A percentile compares a stretch with the other conserved stretches of the same genome.
Evolutionary conservation across 2,113 vertebrate genomes (phyloP).

Genomic region (Buteo buteo): DNA sequence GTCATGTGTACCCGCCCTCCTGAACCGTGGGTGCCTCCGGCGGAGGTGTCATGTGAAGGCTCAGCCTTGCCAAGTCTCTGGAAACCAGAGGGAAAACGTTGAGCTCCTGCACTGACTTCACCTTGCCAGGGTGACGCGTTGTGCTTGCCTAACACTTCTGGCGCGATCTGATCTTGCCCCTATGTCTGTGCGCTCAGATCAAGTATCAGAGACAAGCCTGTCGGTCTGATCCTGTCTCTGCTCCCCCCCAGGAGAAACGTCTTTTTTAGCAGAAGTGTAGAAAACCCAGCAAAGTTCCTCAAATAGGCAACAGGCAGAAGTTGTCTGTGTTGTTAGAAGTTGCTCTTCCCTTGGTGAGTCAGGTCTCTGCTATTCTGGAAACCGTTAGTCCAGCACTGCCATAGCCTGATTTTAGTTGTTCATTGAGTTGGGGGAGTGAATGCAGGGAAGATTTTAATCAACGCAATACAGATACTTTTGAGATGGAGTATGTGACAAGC

Average conservation of each 20-base stretch:
- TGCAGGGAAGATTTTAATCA: not conserved
- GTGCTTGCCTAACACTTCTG: not conserved
- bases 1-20: conserved; percentile 33
- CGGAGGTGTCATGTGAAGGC: not conserved
- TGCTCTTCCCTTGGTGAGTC: not conserved
- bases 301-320: not conserved
- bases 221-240: not conserved
- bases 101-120: not conserved
- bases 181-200: not conserved
- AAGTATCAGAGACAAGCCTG: accelerated
- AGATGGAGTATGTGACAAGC: not conserved
- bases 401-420: not conserved
- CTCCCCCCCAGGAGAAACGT: accelerated
- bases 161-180: not conserved
- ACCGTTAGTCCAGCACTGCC: not conserved
- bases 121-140: not conserved
- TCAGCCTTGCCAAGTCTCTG: not conserved
- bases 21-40: not conserved
- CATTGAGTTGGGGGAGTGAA: not conserved
- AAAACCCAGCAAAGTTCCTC: not conserved
- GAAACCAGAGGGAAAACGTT: not conserved
- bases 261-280: not conserved
- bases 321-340: not conserved
- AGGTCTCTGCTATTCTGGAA: not conserved
- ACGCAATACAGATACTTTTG: not conserved